phyloP scores from a whole-genome alignment of 2,797 vertebrate species.

The Scyliorhinus canicula region DNA sequence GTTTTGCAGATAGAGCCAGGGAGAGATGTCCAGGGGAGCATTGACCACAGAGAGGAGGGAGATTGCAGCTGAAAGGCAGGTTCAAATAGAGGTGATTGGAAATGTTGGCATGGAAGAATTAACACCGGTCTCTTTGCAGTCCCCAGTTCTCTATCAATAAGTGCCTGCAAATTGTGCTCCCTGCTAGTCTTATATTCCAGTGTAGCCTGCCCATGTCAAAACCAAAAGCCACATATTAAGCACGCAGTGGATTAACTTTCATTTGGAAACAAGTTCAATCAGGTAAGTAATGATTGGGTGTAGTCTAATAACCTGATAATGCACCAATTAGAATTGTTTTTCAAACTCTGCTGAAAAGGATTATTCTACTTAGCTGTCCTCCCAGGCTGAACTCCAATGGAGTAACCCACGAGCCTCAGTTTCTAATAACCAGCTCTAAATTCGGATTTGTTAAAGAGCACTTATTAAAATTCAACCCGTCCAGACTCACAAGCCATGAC shows the following conservation, averaged over 20 bases:
- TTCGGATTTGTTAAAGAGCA: neutral
- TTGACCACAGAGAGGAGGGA: too few relatives aligned
- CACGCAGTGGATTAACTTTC: neutral
- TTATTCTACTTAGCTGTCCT: neutral
- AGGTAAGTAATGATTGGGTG: constrained; percentile 3
- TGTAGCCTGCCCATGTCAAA: neutral
- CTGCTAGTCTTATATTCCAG: neutral
- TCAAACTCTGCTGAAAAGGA: neutral
- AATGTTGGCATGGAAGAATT: neutral
- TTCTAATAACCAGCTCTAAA: constrained; percentile 4
- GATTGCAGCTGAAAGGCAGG: neutral
- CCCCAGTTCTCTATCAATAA: neutral
- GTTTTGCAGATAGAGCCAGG: neutral
- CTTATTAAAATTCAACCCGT: constrained; percentile 10
- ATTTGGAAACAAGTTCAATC: constrained; percentile 28
- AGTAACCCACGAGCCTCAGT: neutral
- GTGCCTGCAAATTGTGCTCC: neutral
- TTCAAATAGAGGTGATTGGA: neutral
- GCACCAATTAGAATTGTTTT: constrained; percentile 25
- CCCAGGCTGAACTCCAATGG: neutral
- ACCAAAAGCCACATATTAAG: neutral
- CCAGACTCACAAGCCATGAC: neutral
- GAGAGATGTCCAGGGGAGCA: neutral
- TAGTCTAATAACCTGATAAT: constrained; percentile 25
- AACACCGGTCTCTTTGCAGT: neutral